Base-by-base conservation (phyloP, 2,888 invertebrate species). In the Sinopyrophorus schimmeli region DNA sequence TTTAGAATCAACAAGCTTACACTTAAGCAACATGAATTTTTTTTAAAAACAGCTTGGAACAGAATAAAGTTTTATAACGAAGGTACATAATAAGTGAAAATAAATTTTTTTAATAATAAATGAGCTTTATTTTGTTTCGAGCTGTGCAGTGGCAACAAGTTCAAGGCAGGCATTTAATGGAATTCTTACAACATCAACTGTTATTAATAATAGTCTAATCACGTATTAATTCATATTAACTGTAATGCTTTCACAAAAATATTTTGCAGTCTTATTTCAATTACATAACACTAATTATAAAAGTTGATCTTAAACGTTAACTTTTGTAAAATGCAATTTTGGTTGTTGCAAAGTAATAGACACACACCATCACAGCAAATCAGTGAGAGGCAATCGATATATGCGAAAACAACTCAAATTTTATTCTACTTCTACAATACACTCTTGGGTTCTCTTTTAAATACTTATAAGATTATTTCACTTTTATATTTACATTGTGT, bases 1-100 rank as follows among this genome's bases (percentile, higher is more conserved):
- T 59, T 60, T 42, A 47, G 57, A 60, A 63, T 61, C 61, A 64
- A 64, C 64, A 63, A 64, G 64, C 64, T 64, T 64, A 64, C 63
- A 64, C 55, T 52, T 64, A 63, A 60, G 64, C 64, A 64, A 61
- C 59, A 61, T 57, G 51, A 47, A 59, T 51, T 43, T 49, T 38
- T 44, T 26, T 17, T n/a, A 31, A 27, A 31, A 50, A 51, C 54
- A 47, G 48, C 44, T 15, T 31, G 43, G 35, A 52, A 48, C 47
- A 48, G 48, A 41, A 52, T 54, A 54, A 52, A 43, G 30, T 44
- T 16, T 31, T 16, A 14, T 27, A 27, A 26, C 11, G n/a, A 32
- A n/a, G 1, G 20, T 24, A 10, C 9, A n/a, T n/a, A n/a, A n/a
- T n/a, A n/a, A n/a, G n/a, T n/a, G n/a, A n/a, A n/a, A n/a, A n/a